Evolutionary conservation across 2,797 vertebrate species (phyloP).

Genomic region (Lepus townsendii): DNA sequence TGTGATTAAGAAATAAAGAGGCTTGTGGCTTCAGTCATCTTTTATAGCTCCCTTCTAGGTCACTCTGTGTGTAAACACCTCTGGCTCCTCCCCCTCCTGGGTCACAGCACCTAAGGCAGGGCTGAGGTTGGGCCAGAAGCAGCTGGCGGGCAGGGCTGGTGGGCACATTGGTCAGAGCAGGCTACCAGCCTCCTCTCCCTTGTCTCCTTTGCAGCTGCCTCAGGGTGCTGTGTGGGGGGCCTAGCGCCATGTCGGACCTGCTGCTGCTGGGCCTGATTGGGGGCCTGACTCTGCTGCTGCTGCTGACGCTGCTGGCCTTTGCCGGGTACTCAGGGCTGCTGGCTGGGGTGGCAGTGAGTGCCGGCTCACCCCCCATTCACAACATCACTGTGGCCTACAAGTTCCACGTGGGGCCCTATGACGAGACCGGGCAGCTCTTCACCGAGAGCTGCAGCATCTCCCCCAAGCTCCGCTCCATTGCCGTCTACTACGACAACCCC

Average conservation of each 20-base stretch:
- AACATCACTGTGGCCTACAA: conserved; percentile 95
- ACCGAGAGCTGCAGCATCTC: conserved; percentile 93
- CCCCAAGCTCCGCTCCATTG: conserved; percentile 93
- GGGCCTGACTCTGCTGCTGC: conserved; percentile 88
- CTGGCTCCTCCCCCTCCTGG: conserved; percentile 67
- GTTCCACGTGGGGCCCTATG: conserved; percentile 92
- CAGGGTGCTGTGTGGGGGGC: conserved; percentile 59
- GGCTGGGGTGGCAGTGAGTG: conserved; percentile 91
- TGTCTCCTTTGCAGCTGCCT: conserved; percentile 74
- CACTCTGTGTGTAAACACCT: conserved; percentile 77
- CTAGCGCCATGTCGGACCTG: conserved; percentile 92
- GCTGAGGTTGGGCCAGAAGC: conserved; percentile 56
- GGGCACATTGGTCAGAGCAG: conserved; percentile 61
- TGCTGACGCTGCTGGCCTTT: conserved; percentile 90
- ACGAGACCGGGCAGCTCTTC: conserved; percentile 91
- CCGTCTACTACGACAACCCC: conserved; percentile 96
- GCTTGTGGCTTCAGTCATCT: conserved; percentile 80
- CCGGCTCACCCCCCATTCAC: conserved; percentile 93
- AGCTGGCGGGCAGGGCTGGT: conserved; percentile 60
- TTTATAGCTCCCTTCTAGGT: conserved; percentile 81
- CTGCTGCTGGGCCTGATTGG: conserved; percentile 89
- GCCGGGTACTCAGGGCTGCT: conserved; percentile 93
- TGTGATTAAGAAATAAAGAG: conserved; percentile 83
- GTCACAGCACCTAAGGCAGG: conserved; percentile 66
- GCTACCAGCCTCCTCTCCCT: conserved; percentile 74